These are phyloP conservation scores for Zaprionus davidi DNA, from an alignment of 1,140 invertebrate species.

Conservation along the genomic window DNA sequence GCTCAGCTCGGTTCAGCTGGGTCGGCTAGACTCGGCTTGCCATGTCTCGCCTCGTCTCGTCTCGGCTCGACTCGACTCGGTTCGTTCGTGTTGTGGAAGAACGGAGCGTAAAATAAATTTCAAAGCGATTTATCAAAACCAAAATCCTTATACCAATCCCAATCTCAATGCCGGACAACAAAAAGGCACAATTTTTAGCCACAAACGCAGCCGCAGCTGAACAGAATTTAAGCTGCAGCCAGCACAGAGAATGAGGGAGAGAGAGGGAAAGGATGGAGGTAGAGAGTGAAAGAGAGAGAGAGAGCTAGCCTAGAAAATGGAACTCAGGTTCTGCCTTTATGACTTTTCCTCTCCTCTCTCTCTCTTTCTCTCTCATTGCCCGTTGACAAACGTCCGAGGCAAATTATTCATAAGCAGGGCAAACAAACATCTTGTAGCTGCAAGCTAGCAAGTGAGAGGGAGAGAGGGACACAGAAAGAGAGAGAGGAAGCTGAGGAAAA, in stretches of 20 bases:
- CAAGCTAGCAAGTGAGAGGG: neutral
- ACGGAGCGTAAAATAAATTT: constrained; percentile 49
- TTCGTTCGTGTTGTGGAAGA: constrained; percentile 2
- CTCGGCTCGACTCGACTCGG: neutral
- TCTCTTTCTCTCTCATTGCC: too few relatives aligned
- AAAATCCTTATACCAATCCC: constrained; percentile 32
- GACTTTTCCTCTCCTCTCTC: neutral
- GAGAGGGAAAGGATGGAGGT: neutral
- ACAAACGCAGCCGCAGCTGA: constrained; percentile 51
- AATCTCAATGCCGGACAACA: constrained; percentile 19
- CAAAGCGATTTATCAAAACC: constrained; percentile 57
- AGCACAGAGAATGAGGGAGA: neutral
- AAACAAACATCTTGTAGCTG: constrained; percentile 56
- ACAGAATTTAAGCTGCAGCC: constrained; percentile 29
- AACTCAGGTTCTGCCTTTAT: constrained; percentile 11
- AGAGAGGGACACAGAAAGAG: neutral
- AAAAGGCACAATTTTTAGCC: constrained; percentile 27
- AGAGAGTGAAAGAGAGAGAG: neutral
- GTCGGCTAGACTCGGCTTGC: neutral
- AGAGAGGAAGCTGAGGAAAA: neutral
- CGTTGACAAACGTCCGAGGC: constrained; percentile 50
- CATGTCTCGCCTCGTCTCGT: neutral
- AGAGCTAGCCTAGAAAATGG: constrained; percentile 8
- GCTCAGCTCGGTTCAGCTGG: neutral
- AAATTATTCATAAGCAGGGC: constrained; percentile 62